Evolutionary conservation across 1,140 invertebrate genomes (phyloP), one percentile per base, ranked within the genome.

Genomic region (Maniola jurtina): DNA sequence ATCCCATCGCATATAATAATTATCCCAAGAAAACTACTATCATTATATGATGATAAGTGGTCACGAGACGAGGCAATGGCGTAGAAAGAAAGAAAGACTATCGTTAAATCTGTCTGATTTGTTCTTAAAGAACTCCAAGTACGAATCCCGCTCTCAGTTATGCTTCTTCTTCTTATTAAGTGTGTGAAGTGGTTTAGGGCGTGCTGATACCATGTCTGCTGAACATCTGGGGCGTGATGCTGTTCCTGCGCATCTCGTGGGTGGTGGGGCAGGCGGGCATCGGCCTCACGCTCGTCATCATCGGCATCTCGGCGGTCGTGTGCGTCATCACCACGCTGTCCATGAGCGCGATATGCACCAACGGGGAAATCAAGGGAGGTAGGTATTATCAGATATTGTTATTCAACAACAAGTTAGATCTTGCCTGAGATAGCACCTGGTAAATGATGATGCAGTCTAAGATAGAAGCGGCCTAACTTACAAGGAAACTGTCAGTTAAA

Each of bases 321-420:
- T 99, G 98, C 75, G 94, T 96, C 68, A 95, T 99, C 72, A 99
- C 99, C 7, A 97, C 98, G 1, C 92, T 99, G 14, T 99, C 98
- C 33, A 95, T 99, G 90, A 98, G 97, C 67, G 98, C 98, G 65
- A 99, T 99, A 77, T 97, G 97, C 83, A 99, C 98, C 69, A 99
- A 99, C 92, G 98, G 98, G 63, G 97, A 99, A 92, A 98, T 99
- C 57, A 98, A 98, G 95, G 98, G 98, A 94, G 98, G 98, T 97
- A 92, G 90, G 92, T 69, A 54, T 8, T 5, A 40, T 33, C n/a
- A n/a, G 45, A 42, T 10, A 4, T 25, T 25, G 0, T 10, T 9
- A 42, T 42, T 13, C 40, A 10, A 9, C 5, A 1, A 42, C 9
- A 42, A 42, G 40, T 1, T 9, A 9, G 5, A 13, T 5, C 47